Evolutionary conservation across 1,140 invertebrate genomes (phyloP).

Genomic region (Pentalonia nigronervosa): DNA sequence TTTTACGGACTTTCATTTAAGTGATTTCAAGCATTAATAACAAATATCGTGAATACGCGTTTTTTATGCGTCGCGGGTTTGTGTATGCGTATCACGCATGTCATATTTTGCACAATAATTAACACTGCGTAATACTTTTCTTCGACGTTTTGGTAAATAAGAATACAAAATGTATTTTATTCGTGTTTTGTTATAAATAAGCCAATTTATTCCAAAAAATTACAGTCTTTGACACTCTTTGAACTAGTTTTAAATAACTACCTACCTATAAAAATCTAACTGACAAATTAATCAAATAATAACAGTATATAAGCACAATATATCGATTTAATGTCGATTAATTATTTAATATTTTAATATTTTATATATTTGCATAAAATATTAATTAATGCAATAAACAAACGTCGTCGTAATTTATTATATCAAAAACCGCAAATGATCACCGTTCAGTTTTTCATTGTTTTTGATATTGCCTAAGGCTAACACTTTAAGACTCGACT

Average conservation of each 20-base stretch:
- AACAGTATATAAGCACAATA: neutral
- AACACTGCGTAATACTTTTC: neutral
- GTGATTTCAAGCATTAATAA: neutral
- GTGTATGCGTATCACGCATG: neutral
- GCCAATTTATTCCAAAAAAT: neutral
- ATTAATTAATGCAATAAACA: neutral
- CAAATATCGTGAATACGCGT: neutral
- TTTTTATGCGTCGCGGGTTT: neutral
- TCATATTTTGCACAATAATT: neutral
- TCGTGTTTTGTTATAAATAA: neutral
- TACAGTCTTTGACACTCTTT: too few species aligned
- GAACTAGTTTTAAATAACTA: neutral
- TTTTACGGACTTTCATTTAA: neutral
- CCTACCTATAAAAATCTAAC: neutral
- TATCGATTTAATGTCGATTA: too few species aligned
- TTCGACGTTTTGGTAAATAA: neutral
- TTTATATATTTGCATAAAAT: neutral
- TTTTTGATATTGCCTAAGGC: neutral
- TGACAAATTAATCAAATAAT: neutral
- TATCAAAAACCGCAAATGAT: neutral
- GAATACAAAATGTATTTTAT: neutral
- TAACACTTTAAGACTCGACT: neutral
- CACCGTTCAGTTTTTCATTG: neutral
- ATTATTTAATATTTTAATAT: too few species aligned
- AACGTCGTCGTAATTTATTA: neutral